Evolutionary conservation across 64 coral and sea anemone species (phyloP).

Genomic region (Montipora efflorescens): DNA sequence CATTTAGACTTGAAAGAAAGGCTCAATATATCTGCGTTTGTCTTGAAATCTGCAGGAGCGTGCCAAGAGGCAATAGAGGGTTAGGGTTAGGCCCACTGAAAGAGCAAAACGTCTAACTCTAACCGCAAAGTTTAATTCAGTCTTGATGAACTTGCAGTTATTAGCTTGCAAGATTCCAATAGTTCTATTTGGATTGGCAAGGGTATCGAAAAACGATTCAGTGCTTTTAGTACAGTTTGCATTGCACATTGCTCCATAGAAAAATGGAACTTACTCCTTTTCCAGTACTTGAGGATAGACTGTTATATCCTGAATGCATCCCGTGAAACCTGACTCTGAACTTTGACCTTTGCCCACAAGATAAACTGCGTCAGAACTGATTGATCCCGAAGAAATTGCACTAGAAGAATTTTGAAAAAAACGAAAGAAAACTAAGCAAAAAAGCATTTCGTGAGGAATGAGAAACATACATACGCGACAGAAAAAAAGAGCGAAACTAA

Average conservation of each 20-base stretch:
- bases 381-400: constrained; percentile 36
- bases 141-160: too few species aligned
- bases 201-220: neutral
- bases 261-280: constrained; percentile 61
- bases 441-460: neutral
- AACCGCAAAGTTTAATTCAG: too few species aligned
- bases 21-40: too few species aligned
- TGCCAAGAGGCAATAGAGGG: too few species aligned
- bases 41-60: too few species aligned
- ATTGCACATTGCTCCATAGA: neutral
- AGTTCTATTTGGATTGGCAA: too few species aligned
- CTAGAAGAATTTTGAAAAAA: constrained; percentile 20
- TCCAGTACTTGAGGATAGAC: constrained; percentile 76
- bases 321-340: constrained; percentile 61
- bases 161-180: too few species aligned
- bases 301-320: constrained; percentile 90
- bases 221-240: neutral
- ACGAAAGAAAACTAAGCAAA: neutral
- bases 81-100: too few species aligned
- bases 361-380: constrained; percentile 45
- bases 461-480: neutral
- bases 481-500: neutral
- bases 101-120: too few species aligned
- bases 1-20: too few species aligned
- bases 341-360: constrained; percentile 57